Base-by-base conservation (phyloP, 2,797 vertebrate species). In the Melanotaenia pygmaea region DNA sequence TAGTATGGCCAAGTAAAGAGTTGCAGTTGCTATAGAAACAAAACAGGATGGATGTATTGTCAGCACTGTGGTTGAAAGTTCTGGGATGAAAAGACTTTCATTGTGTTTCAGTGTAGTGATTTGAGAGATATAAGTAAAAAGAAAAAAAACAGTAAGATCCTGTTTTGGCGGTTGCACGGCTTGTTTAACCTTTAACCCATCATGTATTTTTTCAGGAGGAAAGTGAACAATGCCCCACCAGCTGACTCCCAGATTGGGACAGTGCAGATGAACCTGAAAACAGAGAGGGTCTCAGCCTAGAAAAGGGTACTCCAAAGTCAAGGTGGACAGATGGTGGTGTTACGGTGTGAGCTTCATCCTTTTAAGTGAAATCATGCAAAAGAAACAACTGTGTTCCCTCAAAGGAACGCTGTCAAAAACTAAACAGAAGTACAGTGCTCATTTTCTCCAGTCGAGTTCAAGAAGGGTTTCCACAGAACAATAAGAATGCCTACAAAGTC, bases 21-120 rank as follows among this genome's bases (percentile, higher is more conserved):
- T 80, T 82, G 26, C 68, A 77, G 92, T 94, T 93, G 81, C 92
- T 85, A 93, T 91, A 88, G 92, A 91, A 93, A 93, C 93, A 92
- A 87, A 94, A 94, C 94, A 94, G 86, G 86, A 92, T 81, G 84
- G 83, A 90, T 79, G 83, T 80, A 84, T 85, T 83, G 84, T 92
- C 79, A 60, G 74, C 18, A 1, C 64, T 83, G 71, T 59, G 79
- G 78, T 69, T 79, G 80, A 80, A 30, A 74, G 79, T 86, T 86
- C 86, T 86, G 74, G 84, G 74, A 88, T 79, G 74, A 89, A 86
- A 53, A 78, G 72, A 58, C 74, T 62, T 81, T 81, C 85, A 88
- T 87, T 92, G 88, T 92, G 73, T 81, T 84, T 77, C 69, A 51
- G 57, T 70, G 79, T 77, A 70, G 81, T 3, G 35, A 84, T 80